Conservation (phyloP, 2,113 vertebrate genomes). For the Archilochus colubris region DNA sequence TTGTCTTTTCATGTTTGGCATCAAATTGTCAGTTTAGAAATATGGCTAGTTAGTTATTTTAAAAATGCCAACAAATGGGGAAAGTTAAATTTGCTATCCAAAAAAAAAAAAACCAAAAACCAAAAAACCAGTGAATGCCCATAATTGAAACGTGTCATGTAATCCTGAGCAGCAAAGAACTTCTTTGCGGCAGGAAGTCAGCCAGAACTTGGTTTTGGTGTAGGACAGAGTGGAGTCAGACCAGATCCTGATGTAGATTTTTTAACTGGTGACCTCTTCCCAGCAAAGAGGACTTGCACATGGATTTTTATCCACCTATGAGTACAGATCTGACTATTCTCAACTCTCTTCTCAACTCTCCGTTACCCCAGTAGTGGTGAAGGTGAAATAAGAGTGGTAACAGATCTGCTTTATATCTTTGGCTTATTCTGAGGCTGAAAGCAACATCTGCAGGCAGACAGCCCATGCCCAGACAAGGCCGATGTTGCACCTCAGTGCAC, state of each 20-base stretch:
- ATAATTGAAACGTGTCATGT: slow-evolving; percentile 25
- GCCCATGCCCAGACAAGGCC: neutral
- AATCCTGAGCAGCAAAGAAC: slow-evolving; percentile 21
- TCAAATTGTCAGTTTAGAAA: neutral
- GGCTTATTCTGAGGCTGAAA: neutral
- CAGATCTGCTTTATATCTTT: neutral
- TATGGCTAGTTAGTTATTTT: neutral
- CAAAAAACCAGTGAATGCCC: neutral
- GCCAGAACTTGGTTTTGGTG: slow-evolving; percentile 51
- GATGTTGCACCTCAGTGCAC: neutral
- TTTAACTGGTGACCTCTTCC: neutral
- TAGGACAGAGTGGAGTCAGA: slow-evolving; percentile 29
- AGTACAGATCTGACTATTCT: neutral
- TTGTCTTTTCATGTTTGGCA: neutral
- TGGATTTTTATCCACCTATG: neutral
- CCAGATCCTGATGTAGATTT: neutral
- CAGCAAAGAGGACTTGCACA: neutral
- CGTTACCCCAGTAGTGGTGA: neutral
- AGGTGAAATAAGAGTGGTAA: neutral
- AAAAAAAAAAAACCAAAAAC: neutral
- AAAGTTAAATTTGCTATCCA: neutral
- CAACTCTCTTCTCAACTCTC: neutral
- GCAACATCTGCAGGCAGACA: neutral
- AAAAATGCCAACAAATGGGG: slow-evolving; percentile 18
- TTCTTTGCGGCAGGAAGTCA: slow-evolving; percentile 5